Evolutionary conservation across 1,140 invertebrate species (phyloP).

Genomic region (Drosophila equinoxialis): DNA sequence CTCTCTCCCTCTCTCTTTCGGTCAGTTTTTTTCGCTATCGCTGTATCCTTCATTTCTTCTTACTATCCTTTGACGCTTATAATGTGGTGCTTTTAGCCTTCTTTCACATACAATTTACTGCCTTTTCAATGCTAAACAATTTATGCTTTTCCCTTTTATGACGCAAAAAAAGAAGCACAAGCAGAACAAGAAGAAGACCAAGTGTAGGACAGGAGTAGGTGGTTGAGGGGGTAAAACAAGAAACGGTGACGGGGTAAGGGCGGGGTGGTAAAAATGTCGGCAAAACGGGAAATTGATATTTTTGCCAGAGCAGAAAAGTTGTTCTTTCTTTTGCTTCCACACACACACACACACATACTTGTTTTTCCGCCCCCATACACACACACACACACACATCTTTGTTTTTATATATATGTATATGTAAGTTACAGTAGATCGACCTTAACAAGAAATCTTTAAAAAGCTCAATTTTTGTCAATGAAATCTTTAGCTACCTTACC

Average conservation of each 20-base stretch:
- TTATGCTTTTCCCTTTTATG: constrained; percentile 48
- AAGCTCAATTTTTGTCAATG: no score
- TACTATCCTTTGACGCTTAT: constrained; percentile 37
- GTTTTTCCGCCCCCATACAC: neutral
- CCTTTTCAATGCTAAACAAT: constrained; percentile 77
- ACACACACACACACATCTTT: neutral
- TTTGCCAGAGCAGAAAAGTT: constrained; percentile 53
- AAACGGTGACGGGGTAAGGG: no score
- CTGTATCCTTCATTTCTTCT: neutral
- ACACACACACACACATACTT: neutral
- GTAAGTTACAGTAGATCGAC: neutral
- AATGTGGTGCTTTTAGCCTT: constrained; percentile 73
- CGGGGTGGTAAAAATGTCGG: constrained; percentile 65
- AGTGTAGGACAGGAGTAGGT: neutral
- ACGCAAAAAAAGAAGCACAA: neutral
- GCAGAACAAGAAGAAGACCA: neutral
- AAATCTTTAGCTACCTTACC: neutral
- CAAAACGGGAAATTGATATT: constrained; percentile 75
- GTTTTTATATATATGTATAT: neutral
- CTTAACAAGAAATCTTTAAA: neutral
- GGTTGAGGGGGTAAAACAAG: neutral
- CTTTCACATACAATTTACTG: constrained; percentile 82
- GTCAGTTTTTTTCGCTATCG: neutral
- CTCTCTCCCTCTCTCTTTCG: constrained; percentile 8
- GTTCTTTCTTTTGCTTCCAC: constrained; percentile 49